These are phyloP conservation scores for Hyposoter dolosus DNA, from an alignment of 2,888 invertebrate genomes.

Conservation along the genomic window DNA sequence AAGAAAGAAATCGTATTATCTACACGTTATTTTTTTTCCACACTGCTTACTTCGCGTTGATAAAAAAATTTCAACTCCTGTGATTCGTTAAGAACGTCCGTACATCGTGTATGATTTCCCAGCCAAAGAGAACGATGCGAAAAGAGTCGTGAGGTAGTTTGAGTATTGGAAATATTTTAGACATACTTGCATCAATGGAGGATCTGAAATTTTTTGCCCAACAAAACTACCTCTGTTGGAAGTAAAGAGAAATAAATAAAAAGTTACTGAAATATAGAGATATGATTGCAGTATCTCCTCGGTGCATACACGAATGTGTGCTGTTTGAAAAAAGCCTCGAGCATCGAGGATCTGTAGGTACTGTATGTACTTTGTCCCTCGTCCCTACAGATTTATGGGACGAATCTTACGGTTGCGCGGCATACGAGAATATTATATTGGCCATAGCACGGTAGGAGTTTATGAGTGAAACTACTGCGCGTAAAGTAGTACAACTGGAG, in stretches of 20 bases:
- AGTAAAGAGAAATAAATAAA: conserved; percentile 4
- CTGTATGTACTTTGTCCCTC: conserved; percentile 22
- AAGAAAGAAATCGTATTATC: neutral
- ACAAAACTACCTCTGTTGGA: conserved; percentile 6
- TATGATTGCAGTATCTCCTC: conserved; percentile 33
- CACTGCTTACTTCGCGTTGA: neutral
- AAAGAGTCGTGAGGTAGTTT: neutral
- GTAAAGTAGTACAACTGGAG: conserved; percentile 56
- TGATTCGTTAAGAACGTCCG: neutral
- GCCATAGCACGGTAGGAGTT: conserved; percentile 30
- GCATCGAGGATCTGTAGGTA: conserved; percentile 12
- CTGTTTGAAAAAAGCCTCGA: conserved; percentile 25
- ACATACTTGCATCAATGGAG: neutral
- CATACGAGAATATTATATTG: conserved; percentile 57
- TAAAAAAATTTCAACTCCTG: neutral
- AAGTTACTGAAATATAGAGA: conserved; percentile 8
- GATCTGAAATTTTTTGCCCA: neutral
- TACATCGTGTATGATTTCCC: neutral
- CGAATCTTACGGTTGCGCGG: conserved; percentile 43
- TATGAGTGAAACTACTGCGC: conserved; percentile 51
- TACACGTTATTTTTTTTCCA: neutral
- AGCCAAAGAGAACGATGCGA: neutral
- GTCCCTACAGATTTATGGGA: conserved; percentile 53
- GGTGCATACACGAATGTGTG: conserved; percentile 2
- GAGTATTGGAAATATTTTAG: neutral